These are phyloP conservation scores for Sander vitreus DNA, from an alignment of 2,113 vertebrate species.

Conservation along the genomic window DNA sequence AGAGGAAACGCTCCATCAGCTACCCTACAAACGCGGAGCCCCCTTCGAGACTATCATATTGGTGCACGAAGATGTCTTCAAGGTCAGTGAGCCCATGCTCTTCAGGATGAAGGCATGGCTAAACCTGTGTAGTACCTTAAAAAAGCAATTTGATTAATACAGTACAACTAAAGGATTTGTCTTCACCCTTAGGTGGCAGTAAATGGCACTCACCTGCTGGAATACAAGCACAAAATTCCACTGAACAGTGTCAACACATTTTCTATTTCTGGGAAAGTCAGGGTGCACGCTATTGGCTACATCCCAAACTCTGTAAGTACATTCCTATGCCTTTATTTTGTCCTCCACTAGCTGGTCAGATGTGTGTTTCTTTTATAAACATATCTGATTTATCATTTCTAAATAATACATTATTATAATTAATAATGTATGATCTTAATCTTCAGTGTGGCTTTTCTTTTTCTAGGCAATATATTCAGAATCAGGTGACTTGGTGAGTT, in stretches of 20 bases:
- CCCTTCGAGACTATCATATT: constrained; percentile 92
- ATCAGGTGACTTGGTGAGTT: constrained; percentile 86
- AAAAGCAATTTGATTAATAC: background rate
- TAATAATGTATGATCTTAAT: no score
- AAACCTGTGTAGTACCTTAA: background rate
- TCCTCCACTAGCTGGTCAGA: background rate
- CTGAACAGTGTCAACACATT: constrained; percentile 89
- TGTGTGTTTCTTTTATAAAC: background rate
- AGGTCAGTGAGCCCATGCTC: constrained; percentile 81
- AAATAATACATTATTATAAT: background rate
- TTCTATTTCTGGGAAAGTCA: constrained; percentile 91
- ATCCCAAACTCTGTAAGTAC: constrained; percentile 87
- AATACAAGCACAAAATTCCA: constrained; percentile 90
- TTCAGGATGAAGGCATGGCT: background rate
- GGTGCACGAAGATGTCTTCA: constrained; percentile 89
- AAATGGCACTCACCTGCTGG: constrained; percentile 89
- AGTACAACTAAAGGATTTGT: background rate
- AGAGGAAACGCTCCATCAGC: constrained; percentile 90
- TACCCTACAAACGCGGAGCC: constrained; percentile 90
- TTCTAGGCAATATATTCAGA: constrained; percentile 84
- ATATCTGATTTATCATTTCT: constrained; percentile 1
- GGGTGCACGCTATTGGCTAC: constrained; percentile 87
- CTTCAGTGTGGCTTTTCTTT: background rate
- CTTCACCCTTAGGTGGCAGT: constrained; percentile 89
- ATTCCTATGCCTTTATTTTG: background rate